A percentile compares a stretch with the other conserved stretches of the same genome.
These are phyloP conservation scores for Cinclus cinclus DNA, from an alignment of 2,113 vertebrate genomes.

Conservation along the genomic window DNA sequence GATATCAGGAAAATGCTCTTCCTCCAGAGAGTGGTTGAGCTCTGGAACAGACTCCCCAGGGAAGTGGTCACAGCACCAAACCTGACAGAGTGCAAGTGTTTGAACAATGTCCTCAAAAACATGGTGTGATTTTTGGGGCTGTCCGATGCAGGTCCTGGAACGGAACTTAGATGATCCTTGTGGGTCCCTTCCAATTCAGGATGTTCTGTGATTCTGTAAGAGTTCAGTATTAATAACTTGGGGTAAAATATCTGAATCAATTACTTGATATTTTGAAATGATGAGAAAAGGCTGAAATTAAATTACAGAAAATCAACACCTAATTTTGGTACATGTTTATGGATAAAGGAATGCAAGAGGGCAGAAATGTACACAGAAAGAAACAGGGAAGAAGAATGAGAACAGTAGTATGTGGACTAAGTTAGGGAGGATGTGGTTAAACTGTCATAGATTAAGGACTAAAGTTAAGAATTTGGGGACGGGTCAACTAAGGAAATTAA, in stretches of 20 bases:
- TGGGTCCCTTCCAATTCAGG: not conserved
- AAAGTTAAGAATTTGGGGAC: not conserved
- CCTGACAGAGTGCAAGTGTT: not conserved
- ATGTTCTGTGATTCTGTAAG: not conserved
- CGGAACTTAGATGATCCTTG: not conserved
- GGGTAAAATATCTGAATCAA: not conserved
- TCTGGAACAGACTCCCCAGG: not conserved
- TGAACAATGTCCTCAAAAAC: not conserved
- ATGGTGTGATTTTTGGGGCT: not conserved
- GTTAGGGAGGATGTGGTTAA: not conserved
- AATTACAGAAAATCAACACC: not conserved
- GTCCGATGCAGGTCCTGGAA: not conserved
- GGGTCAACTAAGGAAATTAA: not conserved
- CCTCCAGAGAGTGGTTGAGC: not conserved
- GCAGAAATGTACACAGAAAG: not conserved
- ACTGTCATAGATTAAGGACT: not conserved
- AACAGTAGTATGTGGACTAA: not conserved
- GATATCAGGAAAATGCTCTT: not conserved
- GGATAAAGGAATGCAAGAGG: not conserved
- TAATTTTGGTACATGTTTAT: not conserved
- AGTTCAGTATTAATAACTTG: not conserved
- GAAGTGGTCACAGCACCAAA: not conserved
- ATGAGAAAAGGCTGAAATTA: not conserved
- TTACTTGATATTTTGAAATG: not conserved
- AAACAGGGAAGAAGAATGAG: not conserved